Percentiles rank a stretch among this genome's conserved stretches.
Evolutionary conservation across 1,140 invertebrate genomes (phyloP).

Genomic region (Magallana angulata): DNA sequence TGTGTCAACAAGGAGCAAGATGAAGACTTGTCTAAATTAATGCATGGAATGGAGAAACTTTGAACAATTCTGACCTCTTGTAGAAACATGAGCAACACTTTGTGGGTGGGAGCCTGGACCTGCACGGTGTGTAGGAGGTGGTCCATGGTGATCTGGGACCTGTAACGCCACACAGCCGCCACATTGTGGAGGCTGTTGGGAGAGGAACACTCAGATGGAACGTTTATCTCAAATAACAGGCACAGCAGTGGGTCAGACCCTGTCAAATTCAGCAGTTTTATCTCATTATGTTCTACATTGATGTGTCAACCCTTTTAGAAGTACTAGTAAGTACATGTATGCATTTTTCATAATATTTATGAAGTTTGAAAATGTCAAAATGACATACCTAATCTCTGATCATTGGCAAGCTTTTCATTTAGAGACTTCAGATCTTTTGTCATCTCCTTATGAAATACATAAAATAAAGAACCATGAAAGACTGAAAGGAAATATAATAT

Average conservation of each 20-base stretch:
- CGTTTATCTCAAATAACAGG: slow-evolving; percentile 63
- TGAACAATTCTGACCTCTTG: slow-evolving; percentile 51
- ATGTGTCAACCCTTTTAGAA: neutral
- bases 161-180: slow-evolving; percentile 61
- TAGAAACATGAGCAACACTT: slow-evolving; percentile 59
- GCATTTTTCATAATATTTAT: no score
- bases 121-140: slow-evolving; percentile 56
- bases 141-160: slow-evolving; percentile 58
- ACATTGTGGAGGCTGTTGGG: slow-evolving; percentile 19
- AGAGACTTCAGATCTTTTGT: slow-evolving; percentile 46
- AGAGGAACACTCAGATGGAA: neutral
- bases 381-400: slow-evolving; percentile 60
- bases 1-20: no score
- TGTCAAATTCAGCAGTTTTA: slow-evolving; percentile 7
- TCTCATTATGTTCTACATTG: neutral
- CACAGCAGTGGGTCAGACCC: slow-evolving; percentile 60
- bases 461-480: no score
- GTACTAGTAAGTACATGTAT: no score
- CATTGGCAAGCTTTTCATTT: slow-evolving; percentile 52
- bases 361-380: neutral
- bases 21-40: no score
- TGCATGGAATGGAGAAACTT: no score
- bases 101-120: slow-evolving; percentile 29
- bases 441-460: slow-evolving; percentile 50
- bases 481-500: no score